A percentile compares a stretch with the other conserved stretches of the same genome.
These are phyloP conservation scores for Aquatica leii DNA, from an alignment of 2,888 invertebrate species.

Conservation along the genomic window DNA sequence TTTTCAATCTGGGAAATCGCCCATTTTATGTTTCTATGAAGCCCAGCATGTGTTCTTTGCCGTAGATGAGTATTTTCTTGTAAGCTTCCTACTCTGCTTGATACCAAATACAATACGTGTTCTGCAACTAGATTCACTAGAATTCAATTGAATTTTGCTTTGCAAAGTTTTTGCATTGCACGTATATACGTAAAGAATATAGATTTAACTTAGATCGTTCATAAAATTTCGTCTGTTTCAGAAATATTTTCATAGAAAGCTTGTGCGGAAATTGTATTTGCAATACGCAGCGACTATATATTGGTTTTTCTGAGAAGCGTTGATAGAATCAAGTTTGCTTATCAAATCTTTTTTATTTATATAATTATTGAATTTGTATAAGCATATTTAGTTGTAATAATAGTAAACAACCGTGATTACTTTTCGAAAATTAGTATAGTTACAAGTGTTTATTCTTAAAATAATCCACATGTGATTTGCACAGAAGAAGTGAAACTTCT, in stretches of 20 bases:
- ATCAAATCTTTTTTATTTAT: too few species aligned
- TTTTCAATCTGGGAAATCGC: conserved; percentile 27
- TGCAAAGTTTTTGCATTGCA: conserved; percentile 36
- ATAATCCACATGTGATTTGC: too few species aligned
- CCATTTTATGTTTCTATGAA: conserved; percentile 30
- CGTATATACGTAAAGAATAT: conserved; percentile 28
- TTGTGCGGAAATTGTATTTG: conserved; percentile 27
- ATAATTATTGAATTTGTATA: too few species aligned
- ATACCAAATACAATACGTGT: conserved; percentile 50
- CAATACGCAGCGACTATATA: conserved; percentile 19
- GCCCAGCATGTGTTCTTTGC: conserved; percentile 35
- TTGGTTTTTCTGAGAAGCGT: conserved; percentile 9
- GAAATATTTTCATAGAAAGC: conserved; percentile 28
- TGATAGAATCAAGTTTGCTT: not conserved
- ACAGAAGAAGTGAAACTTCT: too few species aligned
- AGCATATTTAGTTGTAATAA: too few species aligned
- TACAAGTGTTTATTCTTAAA: too few species aligned
- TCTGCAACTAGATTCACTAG: conserved; percentile 45
- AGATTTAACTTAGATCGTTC: conserved; percentile 17
- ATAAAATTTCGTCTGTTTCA: conserved; percentile 8
- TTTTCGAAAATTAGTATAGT: too few species aligned
- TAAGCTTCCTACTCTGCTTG: conserved; percentile 46
- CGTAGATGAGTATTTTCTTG: conserved; percentile 45
- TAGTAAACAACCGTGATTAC: too few species aligned
- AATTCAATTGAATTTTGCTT: conserved; percentile 40